Percentiles rank a stretch among this genome's conserved stretches.
These are phyloP conservation scores for Epinotia brunnichana DNA, from an alignment of 2,888 invertebrate species.

Conservation along the genomic window DNA sequence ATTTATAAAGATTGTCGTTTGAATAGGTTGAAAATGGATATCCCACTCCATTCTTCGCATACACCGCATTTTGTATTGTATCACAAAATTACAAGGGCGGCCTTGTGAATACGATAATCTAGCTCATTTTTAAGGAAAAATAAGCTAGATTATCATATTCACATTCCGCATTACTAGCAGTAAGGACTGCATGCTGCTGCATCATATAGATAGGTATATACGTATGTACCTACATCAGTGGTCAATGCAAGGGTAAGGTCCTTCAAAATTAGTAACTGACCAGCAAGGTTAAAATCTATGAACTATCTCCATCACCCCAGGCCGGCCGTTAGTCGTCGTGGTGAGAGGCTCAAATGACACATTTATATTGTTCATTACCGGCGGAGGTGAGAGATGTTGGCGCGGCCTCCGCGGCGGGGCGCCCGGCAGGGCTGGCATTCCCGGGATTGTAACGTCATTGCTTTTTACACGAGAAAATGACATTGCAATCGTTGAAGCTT, in stretches of 20 bases:
- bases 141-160: no score
- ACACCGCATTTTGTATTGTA: no score
- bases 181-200: no score
- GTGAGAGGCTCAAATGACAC: constrained; percentile 68
- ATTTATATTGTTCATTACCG: constrained; percentile 80
- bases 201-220: no score
- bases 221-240: not conserved
- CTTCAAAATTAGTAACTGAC: not conserved
- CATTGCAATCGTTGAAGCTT: constrained; percentile 12
- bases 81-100: no score
- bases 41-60: no score
- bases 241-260: not conserved
- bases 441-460: constrained; percentile 32
- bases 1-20: no score
- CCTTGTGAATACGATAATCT: no score
- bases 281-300: not conserved
- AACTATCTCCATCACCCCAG: constrained; percentile 24
- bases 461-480: constrained; percentile 28
- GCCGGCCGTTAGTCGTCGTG: constrained; percentile 39
- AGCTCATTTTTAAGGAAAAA: no score
- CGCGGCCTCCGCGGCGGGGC: constrained; percentile 65
- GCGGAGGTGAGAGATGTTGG: constrained; percentile 81
- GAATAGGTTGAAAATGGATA: no score
- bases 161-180: no score
- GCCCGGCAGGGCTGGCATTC: constrained; percentile 66